Evolutionary conservation across 2,113 vertebrate genomes (phyloP).

Genomic region (Lophochroa leadbeateri): DNA sequence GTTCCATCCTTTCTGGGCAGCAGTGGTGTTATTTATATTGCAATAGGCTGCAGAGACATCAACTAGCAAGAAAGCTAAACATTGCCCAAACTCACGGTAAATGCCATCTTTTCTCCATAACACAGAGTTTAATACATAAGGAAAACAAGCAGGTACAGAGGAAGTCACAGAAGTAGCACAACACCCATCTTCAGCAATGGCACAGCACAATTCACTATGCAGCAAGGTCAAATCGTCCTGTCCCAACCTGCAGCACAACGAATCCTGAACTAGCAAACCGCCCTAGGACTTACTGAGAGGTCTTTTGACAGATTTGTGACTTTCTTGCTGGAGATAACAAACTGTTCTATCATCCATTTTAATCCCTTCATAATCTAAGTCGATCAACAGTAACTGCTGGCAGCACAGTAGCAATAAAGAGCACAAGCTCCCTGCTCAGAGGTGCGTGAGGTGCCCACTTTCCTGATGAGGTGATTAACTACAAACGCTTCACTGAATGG

Average conservation of each 20-base stretch:
- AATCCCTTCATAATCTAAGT: neutral
- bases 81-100: neutral
- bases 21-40: neutral
- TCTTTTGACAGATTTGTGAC: neutral
- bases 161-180: neutral
- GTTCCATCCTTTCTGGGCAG: neutral
- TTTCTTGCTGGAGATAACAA: neutral
- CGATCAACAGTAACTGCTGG: neutral
- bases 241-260: neutral
- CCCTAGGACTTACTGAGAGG: neutral
- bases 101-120: neutral
- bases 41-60: neutral
- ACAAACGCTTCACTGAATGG: neutral
- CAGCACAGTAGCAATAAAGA: neutral
- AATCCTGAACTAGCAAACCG: neutral
- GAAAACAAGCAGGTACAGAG: neutral
- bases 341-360: neutral
- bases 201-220: rapidly evolving
- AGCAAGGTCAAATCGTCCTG: neutral
- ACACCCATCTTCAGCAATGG: neutral
- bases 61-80: neutral
- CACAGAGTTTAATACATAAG: neutral
- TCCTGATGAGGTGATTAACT: neutral
- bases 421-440: neutral
- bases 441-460: neutral